These are phyloP conservation scores for Oryzias melastigma DNA, from an alignment of 2,113 vertebrate species.

Conservation along the genomic window DNA sequence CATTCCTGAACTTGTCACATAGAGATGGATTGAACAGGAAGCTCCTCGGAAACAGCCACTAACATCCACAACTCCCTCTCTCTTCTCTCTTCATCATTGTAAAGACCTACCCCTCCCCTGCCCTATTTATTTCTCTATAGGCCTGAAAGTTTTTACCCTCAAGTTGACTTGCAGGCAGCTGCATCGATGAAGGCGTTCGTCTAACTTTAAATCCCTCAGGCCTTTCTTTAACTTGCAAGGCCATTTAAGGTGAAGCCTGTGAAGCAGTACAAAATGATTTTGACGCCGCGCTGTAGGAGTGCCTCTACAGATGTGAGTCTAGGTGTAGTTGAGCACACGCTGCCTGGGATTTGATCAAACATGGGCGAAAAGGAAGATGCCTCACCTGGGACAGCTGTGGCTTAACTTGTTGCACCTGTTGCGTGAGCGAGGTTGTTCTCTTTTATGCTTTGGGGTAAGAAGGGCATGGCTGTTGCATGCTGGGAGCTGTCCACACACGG, in stretches of 20 bases:
- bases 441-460: conserved; percentile 29
- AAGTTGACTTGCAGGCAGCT: conserved; percentile 34
- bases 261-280: neutral
- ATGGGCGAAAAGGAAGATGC: conserved; percentile 12
- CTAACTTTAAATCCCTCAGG: conserved; percentile 1
- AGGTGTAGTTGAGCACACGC: neutral
- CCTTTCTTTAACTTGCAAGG: neutral
- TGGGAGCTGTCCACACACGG: conserved; percentile 72
- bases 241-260: neutral
- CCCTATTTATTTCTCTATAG: conserved; percentile 17
- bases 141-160: conserved; percentile 3
- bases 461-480: conserved; percentile 72
- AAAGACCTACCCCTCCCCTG: conserved; percentile 24
- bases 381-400: conserved; percentile 39
- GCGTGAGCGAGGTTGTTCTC: conserved; percentile 14
- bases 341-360: conserved; percentile 3
- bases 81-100: conserved; percentile 13
- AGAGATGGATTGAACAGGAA: conserved; percentile 48
- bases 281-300: no score
- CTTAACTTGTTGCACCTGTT: conserved; percentile 34
- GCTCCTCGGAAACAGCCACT: conserved; percentile 46
- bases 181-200: conserved; percentile 12
- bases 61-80: conserved; percentile 40
- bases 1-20: conserved; percentile 62
- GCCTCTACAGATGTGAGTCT: no score